These are phyloP conservation scores for Archegozetes longisetosus DNA, from an alignment of 1,140 invertebrate genomes.

Conservation along the genomic window DNA sequence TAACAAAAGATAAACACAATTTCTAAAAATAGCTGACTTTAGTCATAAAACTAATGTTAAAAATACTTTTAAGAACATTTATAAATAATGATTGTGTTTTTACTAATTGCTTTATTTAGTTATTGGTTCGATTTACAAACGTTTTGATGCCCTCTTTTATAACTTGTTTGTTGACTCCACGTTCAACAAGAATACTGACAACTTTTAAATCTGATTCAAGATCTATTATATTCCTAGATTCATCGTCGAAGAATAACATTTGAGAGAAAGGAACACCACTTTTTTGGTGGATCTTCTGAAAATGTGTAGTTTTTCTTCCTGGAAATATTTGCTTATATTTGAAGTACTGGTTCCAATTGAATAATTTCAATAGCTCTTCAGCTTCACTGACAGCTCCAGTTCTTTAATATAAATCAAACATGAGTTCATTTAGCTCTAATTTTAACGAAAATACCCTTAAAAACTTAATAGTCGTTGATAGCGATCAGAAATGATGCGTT, in stretches of 20 bases:
- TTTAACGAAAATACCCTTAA: too few species aligned
- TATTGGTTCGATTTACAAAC: slow-evolving; percentile 2
- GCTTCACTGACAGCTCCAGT: slow-evolving; percentile 47
- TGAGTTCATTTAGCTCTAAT: too few species aligned
- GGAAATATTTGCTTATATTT: slow-evolving; percentile 56
- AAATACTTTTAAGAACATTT: not conserved
- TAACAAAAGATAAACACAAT: too few species aligned
- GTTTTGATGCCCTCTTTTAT: slow-evolving; percentile 1
- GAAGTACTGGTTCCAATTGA: slow-evolving; percentile 53
- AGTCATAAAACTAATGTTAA: too few species aligned
- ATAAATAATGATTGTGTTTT: not conserved
- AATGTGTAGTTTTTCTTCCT: slow-evolving; percentile 38
- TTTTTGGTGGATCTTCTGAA: not conserved
- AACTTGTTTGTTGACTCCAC: not conserved
- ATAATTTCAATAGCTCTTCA: slow-evolving; percentile 43
- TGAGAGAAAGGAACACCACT: slow-evolving; percentile 22
- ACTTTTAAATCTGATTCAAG: slow-evolving; percentile 35
- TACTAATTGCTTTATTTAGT: not conserved
- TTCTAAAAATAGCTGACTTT: too few species aligned
- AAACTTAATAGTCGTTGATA: too few species aligned
- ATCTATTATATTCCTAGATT: slow-evolving; percentile 42
- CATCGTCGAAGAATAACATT: slow-evolving; percentile 56
- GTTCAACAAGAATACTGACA: slow-evolving; percentile 13
- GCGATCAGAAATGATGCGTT: too few species aligned
- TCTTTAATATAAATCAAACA: too few species aligned